Base-by-base conservation (phyloP, 2,888 invertebrate genomes). In the Papilio protenor region DNA sequence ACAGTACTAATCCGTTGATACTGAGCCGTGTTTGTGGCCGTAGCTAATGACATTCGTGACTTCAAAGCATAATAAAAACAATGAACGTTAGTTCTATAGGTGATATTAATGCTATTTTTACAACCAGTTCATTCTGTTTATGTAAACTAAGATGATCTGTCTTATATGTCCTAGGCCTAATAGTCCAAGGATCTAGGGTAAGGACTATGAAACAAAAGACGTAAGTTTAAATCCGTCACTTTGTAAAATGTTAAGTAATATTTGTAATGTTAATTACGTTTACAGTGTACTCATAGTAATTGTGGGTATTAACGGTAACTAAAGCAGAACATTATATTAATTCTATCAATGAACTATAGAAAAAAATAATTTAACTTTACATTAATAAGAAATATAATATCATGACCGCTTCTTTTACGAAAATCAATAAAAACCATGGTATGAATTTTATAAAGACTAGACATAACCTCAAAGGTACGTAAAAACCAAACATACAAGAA, bases 21-120 rank as follows among this genome's bases (percentile, higher is more conserved):
- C 61, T 70, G 79, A 55, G 40, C 61, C 75, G 74, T 55, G 70
- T 71, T 40, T 52, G 77, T 52, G 71, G 47, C 77, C 71, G 71
- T 49, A 73, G 21, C 75, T 74, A 78, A 78, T 75, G 71, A 59
- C 49, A 52, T 71, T 78, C 71, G 75, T 78, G 77, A 64, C 75
- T 75, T 18, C 23, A 23, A 23, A 74, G 23, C 40, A 71, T 64
- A 78, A 75, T 75, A 78, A 78, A 78, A 27, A 71, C 71, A 64
- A 77, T 70, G 33, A 49, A 52, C 45, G 33, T 55, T 66, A 59
- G 74, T 71, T 49, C 73, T 72, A 45, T 64, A 72, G 6, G 72
- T 64, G 52, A 49, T 77, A 49, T 49, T 49, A 47, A 64, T 47
- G 47, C 23, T 47, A 40, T 66, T 57, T 73, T 73, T 40, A 23